Percentiles rank a stretch among this genome's conserved stretches.
phyloP scores from a whole-genome alignment of 2,113 vertebrate species.

The Chauna torquata region DNA sequence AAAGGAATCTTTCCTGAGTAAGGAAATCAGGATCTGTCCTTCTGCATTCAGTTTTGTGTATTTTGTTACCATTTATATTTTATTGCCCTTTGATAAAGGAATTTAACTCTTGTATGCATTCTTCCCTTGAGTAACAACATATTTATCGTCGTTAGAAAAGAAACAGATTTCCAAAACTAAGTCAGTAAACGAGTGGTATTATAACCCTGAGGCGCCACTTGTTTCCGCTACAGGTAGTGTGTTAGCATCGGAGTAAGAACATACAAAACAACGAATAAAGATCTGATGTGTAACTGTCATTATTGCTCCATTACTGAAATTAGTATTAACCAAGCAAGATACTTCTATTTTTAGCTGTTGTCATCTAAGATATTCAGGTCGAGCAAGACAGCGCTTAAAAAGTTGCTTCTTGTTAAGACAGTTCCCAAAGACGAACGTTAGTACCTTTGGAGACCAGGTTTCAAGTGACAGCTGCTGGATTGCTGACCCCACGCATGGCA shows the following conservation, averaged over 20 bases:
- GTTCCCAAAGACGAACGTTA: background rate
- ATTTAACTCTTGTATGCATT: background rate
- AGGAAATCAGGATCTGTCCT: background rate
- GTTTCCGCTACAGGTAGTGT: background rate
- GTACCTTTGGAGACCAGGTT: background rate
- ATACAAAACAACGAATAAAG: background rate
- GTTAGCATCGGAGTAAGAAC: background rate
- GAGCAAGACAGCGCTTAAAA: background rate
- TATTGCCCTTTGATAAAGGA: background rate
- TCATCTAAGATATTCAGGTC: background rate
- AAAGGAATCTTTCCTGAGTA: background rate
- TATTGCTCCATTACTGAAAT: background rate
- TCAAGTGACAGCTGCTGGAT: background rate
- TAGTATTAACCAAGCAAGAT: rapidly evolving
- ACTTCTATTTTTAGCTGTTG: background rate
- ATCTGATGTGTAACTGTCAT: background rate
- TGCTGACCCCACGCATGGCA: background rate
- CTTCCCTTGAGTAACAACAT: background rate
- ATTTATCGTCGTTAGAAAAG: background rate
- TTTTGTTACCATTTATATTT: background rate
- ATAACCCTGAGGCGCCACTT: background rate
- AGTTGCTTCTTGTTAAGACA: background rate
- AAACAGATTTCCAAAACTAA: background rate
- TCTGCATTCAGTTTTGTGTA: background rate
- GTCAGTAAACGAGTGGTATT: background rate